These are phyloP conservation scores for Hypsopygia costalis DNA, from an alignment of 2,888 invertebrate species.

Conservation along the genomic window DNA sequence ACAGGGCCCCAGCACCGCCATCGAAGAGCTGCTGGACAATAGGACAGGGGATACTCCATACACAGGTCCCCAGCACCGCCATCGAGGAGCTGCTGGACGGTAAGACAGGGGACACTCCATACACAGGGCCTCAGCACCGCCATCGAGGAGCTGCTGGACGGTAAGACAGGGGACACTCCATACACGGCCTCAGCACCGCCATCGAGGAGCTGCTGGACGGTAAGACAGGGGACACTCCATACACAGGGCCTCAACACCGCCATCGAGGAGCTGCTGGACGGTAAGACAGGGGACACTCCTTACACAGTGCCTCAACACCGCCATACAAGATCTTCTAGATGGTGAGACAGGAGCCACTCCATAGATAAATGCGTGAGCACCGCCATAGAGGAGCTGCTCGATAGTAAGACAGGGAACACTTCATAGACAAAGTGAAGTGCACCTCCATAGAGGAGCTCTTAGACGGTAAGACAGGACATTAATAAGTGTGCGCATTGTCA, in stretches of 20 bases:
- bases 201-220: constrained; percentile 95
- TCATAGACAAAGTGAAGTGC: constrained; percentile 94
- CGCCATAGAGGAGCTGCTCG: constrained; percentile 93
- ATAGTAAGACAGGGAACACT: constrained; percentile 93
- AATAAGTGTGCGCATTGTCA: constrained; percentile 93
- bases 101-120: too few species aligned
- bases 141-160: constrained; percentile 93
- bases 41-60: too few species aligned
- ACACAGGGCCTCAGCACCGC: constrained; percentile 94
- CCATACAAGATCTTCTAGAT: constrained; percentile 94
- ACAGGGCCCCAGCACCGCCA: constrained; percentile 93
- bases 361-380: constrained; percentile 93
- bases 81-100: constrained; percentile 95
- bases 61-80: constrained; percentile 92
- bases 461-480: constrained; percentile 93
- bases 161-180: too few species aligned
- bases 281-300: too few species aligned
- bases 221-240: too few species aligned
- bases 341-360: too few species aligned
- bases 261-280: constrained; percentile 94
- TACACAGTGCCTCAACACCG: constrained; percentile 94
- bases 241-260: constrained; percentile 95
- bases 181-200: constrained; percentile 93
- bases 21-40: constrained; percentile 95
- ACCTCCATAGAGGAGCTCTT: constrained; percentile 93